Evolutionary conservation across 92 coral and sea anemone genomes (phyloP).

Genomic region (Montipora capitata): DNA sequence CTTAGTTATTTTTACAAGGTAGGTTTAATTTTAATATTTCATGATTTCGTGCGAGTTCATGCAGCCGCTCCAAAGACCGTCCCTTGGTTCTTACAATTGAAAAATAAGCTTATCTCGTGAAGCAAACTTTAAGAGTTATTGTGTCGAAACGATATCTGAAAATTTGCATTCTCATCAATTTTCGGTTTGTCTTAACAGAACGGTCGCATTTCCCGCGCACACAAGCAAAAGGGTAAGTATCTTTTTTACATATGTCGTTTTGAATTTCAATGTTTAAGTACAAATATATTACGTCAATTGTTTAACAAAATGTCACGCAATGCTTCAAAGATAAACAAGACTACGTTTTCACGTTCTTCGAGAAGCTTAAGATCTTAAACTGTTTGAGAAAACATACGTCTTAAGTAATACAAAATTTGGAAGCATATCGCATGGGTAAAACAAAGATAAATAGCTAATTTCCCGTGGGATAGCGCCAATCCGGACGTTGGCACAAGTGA

Average conservation of each 20-base stretch:
- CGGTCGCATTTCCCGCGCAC: conserved; percentile 23
- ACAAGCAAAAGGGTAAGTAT: conserved; percentile 22
- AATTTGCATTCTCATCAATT: conserved; percentile 3
- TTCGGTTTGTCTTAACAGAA: conserved; percentile 16
- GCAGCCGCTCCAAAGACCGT: not conserved
- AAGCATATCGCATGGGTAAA: not conserved
- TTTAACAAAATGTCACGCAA: conserved; percentile 26
- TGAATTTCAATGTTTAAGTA: not conserved
- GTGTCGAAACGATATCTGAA: not conserved
- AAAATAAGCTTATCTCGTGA: not conserved
- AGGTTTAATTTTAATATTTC: not conserved
- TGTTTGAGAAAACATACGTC: not conserved
- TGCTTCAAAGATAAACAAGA: not conserved
- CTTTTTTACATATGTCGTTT: not conserved
- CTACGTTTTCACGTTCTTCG: not conserved
- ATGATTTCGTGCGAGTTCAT: not conserved
- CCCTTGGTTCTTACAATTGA: too few species aligned
- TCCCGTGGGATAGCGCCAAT: conserved; percentile 29
- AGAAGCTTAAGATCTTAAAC: not conserved
- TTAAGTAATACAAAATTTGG: not conserved
- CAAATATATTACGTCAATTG: conserved; percentile 44
- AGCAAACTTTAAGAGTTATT: too few species aligned
- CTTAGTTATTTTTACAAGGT: conserved; percentile 46
- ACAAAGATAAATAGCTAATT: conserved; percentile 13
- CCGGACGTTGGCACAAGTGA: not conserved